phyloP scores from a whole-genome alignment of 2,888 invertebrate species.

The Dermolepida albohirtum region DNA sequence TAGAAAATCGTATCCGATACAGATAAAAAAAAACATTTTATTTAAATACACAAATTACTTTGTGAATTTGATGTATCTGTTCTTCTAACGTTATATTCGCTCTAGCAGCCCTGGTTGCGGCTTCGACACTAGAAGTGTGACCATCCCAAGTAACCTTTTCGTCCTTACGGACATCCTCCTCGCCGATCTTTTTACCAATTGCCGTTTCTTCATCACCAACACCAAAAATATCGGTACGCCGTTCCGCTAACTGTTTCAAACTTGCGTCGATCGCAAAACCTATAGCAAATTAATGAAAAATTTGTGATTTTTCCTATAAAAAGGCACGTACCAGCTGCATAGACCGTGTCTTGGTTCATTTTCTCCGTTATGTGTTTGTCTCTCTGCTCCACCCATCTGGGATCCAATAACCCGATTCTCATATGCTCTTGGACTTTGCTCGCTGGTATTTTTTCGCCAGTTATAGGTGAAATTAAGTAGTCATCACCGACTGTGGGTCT shows the following conservation, averaged over 20 bases:
- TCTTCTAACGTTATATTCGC: constrained; percentile 97
- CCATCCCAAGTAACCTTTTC: constrained; percentile 98
- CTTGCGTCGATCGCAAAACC: constrained; percentile 95
- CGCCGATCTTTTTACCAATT: constrained; percentile 98
- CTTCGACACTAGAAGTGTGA: constrained; percentile 96
- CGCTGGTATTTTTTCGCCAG: constrained; percentile 97
- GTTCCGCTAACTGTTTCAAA: constrained; percentile 94
- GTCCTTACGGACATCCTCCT: constrained; percentile 84
- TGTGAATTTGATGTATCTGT: constrained; percentile 97
- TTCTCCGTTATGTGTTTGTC: constrained; percentile 95
- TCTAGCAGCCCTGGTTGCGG: constrained; percentile 91
- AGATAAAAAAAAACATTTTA: constrained; percentile 16
- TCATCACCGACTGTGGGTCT: constrained; percentile 81
- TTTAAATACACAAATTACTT: constrained; percentile 65
- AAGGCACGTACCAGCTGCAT: constrained; percentile 70
- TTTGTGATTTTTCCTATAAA: background rate
- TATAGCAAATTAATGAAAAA: constrained; percentile 53
- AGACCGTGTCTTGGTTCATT: constrained; percentile 89
- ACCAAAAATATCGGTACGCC: constrained; percentile 99
- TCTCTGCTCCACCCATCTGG: constrained; percentile 97
- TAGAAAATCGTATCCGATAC: constrained; percentile 37
- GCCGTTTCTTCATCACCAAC: constrained; percentile 98
- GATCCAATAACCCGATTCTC: constrained; percentile 95
- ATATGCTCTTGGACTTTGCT: constrained; percentile 98
- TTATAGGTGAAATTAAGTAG: constrained; percentile 97